Evolutionary conservation across 2,113 vertebrate genomes (phyloP), one percentile per base, ranked within the genome.

Genomic region (Heterocephalus glaber): DNA sequence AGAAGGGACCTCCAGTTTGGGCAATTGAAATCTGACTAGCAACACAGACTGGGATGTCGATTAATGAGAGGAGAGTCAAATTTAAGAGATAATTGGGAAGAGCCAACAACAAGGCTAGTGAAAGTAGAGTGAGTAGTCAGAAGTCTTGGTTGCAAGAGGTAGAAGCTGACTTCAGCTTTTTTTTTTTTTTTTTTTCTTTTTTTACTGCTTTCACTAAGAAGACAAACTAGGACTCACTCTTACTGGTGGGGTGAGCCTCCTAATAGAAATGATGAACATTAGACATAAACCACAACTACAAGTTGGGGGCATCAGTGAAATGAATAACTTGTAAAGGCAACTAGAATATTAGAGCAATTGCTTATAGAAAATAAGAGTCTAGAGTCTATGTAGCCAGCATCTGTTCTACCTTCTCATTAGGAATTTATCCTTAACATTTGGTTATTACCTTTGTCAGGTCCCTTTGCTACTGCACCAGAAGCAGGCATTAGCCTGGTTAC

Each of bases 381-480:
- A 49, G 72, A 58, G 16, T 22, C 17, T 1, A 0, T 30, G 54
- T 26, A 35, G 49, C 56, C 38, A 16, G 81, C 33, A 81, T 20
- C 80, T 56, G 13, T 52, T 28, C 33, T 44, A 24, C 20, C 26
- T 30, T 82, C 47, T 91, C 81, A 20, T 8, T 33, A 81, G 58
- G 16, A 52, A 22, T 77, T 79, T 13, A 17, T 20, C 49, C n/a
- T 88, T 88, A 26, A 54, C 60, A 30, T 30, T 22, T 28, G n/a
- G 0, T 35, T 70, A 85, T 86, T 97, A 0, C 0, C 44, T 77
- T 72, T 93, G 61, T 89, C 96, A 99, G 99, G 96, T 99, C 81
- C 96, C 98, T 0, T 97, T 99, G 89, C 96, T 99, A 58, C 96
- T 96, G n/a, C 99, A 99, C 97, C 99, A 99, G 98, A 99, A 98